These are phyloP conservation scores for Psettodes erumei DNA, from an alignment of 2,113 vertebrate genomes.

Conservation along the genomic window DNA sequence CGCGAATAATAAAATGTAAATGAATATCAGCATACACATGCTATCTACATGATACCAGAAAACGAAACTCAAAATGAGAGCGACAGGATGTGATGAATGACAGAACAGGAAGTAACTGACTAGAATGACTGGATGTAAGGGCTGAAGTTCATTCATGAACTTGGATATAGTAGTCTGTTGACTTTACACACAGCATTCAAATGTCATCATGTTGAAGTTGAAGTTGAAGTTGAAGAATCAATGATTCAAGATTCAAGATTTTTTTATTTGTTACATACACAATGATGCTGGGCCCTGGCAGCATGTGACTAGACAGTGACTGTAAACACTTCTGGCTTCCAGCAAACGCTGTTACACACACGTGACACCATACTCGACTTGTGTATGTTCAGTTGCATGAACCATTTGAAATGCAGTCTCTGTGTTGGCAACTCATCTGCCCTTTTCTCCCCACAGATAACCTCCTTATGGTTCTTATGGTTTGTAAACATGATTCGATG, in stretches of 20 bases:
- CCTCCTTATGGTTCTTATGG: neutral
- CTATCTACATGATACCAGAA: neutral
- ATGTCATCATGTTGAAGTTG: no score
- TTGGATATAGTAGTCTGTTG: neutral
- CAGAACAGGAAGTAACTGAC: neutral
- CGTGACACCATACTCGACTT: neutral
- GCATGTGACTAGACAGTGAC: neutral
- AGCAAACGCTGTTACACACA: neutral
- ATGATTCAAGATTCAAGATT: no score
- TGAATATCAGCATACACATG: neutral
- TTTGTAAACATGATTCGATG: neutral
- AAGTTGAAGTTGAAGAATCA: no score
- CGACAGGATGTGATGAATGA: neutral
- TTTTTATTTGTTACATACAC: no score
- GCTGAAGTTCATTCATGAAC: neutral
- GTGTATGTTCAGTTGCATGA: conserved; percentile 16
- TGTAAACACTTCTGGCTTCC: neutral
- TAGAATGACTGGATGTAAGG: no score
- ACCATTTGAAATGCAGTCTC: conserved; percentile 32
- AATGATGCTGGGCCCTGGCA: neutral
- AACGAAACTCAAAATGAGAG: neutral
- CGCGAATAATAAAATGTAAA: neutral
- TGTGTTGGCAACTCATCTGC: conserved; percentile 35
- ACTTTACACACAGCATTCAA: neutral
- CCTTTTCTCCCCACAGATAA: neutral